Evolutionary conservation across 2,113 vertebrate species (phyloP), one percentile per base, ranked within the genome.

Genomic region (Ciconia stormi): DNA sequence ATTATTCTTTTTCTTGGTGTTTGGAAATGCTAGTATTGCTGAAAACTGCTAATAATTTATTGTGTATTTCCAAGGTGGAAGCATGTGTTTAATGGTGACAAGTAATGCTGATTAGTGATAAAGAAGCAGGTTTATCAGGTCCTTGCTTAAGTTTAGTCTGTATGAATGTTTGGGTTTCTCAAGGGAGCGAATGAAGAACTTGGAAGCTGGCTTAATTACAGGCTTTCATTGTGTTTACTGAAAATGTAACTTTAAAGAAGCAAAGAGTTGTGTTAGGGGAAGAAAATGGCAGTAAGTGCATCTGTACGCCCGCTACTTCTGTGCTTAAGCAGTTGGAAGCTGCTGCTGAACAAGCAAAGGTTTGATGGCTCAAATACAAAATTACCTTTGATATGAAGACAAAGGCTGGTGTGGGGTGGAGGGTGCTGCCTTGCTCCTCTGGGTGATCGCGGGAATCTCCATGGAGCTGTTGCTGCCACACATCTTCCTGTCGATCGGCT

Each of bases 401-500:
- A n/a, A 32, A 29, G 11, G 21, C 27, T 61, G 66, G 29, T 16
- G 16, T 10, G 10, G 32, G 1, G 20, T 16, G 42, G 5, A 21
- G 29, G 7, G 3, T 29, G 21, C 13, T 89, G 74, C 23, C 11
- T 14, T 32, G 2, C 8, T 4, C 5, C 52, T 58, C n/a, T 36
- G 19, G 22, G 19, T 27, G 5, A 11, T 5, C 2, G 4, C 18
- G 20, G n/a, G 29, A 36, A 16, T 7, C 47, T 14, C 23, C 36
- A 0, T 2, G 21, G 47, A 47, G 16, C 22, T 69, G 20, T 13
- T 67, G 21, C 22, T 44, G 34, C 34, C 34, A 13, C 29, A 0
- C 4, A 5, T 42, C 34, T 8, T 30, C 11, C 15, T 52, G 9
- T 22, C 1, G 0, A 6, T 15, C 9, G 3, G 15, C 2, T 89